Evolutionary conservation across 2,113 vertebrate genomes (phyloP).

Genomic region (Dicrurus megarhynchus): DNA sequence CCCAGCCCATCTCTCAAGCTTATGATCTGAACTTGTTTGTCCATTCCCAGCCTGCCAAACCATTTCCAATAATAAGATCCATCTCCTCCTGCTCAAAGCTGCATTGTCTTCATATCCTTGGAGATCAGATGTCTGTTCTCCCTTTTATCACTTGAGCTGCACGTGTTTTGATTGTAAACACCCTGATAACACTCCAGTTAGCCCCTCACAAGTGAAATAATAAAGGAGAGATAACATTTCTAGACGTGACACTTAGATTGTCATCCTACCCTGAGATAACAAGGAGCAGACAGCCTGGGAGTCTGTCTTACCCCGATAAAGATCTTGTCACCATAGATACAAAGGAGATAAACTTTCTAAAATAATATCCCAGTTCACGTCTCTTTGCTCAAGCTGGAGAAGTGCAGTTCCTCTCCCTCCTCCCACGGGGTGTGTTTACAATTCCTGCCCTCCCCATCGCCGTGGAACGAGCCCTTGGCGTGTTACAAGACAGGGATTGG

Average conservation of each 20-base stretch:
- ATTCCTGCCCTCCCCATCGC: background rate
- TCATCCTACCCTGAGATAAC: conserved; percentile 63
- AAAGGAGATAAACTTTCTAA: conserved; percentile 71
- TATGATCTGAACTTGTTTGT: conserved; percentile 54
- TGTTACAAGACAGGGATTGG: background rate
- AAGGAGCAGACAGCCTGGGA: conserved; percentile 22
- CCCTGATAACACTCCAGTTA: conserved; percentile 65
- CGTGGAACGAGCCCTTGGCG: background rate
- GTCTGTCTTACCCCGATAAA: conserved; percentile 49
- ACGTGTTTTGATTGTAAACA: conserved; percentile 66
- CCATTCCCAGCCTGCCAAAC: conserved; percentile 63
- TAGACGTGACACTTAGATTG: conserved; percentile 41
- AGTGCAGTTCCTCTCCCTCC: background rate
- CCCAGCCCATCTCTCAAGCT: conserved; percentile 29
- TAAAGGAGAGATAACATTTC: conserved; percentile 66
- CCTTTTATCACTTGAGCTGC: conserved; percentile 67
- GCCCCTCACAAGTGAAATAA: conserved; percentile 69
- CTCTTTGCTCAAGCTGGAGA: conserved; percentile 57
- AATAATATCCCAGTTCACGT: conserved; percentile 69
- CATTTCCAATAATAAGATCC: conserved; percentile 58
- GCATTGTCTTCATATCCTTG: conserved; percentile 69
- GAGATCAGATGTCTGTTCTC: conserved; percentile 64
- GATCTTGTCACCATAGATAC: conserved; percentile 69
- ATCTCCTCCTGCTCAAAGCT: conserved; percentile 60
- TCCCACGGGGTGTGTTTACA: background rate